Conservation (phyloP, 2,113 vertebrate species). For the Mystacornis crossleyi region DNA sequence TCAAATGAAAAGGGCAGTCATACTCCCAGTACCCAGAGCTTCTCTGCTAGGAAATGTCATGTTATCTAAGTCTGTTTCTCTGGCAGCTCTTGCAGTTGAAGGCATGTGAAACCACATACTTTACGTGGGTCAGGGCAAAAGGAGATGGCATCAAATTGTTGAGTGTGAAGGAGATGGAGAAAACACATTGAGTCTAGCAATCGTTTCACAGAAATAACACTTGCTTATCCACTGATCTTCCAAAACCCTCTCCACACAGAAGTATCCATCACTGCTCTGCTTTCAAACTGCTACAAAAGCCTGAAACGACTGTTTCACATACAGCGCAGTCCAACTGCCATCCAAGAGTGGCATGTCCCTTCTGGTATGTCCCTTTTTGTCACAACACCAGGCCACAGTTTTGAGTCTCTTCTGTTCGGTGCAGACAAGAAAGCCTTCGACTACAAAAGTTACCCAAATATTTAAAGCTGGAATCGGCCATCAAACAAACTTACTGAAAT, state of each 20-base stretch:
- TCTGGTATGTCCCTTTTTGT: not conserved
- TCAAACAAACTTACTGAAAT: not conserved
- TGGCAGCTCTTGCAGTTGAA: not conserved
- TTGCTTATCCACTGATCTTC: not conserved
- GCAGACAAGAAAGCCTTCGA: not conserved
- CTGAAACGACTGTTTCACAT: not conserved
- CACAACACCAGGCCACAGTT: not conserved
- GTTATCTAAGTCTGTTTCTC: not conserved
- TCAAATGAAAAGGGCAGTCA: not conserved
- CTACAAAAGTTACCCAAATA: not conserved
- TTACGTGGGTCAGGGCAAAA: not conserved
- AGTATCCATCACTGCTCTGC: not conserved
- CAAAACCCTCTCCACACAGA: not conserved
- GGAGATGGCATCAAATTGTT: not conserved
- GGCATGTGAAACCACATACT: not conserved
- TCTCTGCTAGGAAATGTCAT: not conserved
- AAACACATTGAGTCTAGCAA: not conserved
- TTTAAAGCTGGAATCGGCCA: not conserved
- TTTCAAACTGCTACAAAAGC: not conserved
- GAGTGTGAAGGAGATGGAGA: not conserved
- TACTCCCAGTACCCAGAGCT: not conserved
- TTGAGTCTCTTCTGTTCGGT: not conserved
- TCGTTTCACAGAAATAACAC: not conserved
- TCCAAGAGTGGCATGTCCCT: not conserved
- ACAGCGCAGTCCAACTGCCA: not conserved